A percentile compares a stretch with the other conserved stretches of the same genome.
Conservation (phyloP, 2,797 vertebrate genomes). For the Anolis apletophallus region DNA sequence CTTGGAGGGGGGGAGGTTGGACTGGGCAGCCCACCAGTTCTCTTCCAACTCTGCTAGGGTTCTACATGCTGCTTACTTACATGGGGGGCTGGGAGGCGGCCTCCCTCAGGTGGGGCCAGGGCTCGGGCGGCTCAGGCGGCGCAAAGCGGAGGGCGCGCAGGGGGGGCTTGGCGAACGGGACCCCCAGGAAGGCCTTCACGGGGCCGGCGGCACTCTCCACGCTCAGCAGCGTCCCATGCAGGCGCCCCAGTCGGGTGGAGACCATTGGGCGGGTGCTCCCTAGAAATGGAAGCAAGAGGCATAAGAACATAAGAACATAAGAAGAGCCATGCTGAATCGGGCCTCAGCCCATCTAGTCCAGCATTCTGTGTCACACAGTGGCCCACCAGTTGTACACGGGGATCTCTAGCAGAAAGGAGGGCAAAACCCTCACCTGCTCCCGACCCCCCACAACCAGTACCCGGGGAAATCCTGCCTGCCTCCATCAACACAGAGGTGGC, state of each 20-base stretch:
- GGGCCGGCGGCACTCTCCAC: slow-evolving; percentile 73
- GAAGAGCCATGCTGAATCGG: not conserved
- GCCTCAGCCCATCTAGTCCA: too few relatives aligned
- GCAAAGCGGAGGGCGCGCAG: slow-evolving; percentile 81
- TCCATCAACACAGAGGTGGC: too few relatives aligned
- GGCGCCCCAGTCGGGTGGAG: slow-evolving; percentile 70
- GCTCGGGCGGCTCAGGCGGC: slow-evolving; percentile 76
- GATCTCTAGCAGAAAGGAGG: too few relatives aligned
- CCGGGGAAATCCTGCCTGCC: too few relatives aligned
- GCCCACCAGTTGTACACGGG: too few relatives aligned
- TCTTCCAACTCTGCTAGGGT: too few relatives aligned
- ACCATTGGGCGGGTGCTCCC: slow-evolving; percentile 60
- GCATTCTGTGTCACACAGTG: too few relatives aligned
- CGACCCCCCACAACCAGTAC: too few relatives aligned
- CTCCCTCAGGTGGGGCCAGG: slow-evolving; percentile 82
- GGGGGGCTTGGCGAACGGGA: slow-evolving; percentile 86
- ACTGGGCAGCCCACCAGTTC: too few relatives aligned
- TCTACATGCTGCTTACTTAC: slow-evolving; percentile 73
- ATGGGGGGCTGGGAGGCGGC: slow-evolving; percentile 80
- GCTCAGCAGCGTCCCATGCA: slow-evolving; percentile 70
- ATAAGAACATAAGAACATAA: too few relatives aligned
- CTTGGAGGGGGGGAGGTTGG: too few relatives aligned
- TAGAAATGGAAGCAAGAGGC: not conserved
- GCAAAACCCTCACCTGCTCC: too few relatives aligned
- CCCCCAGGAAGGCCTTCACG: slow-evolving; percentile 78